phyloP scores from a whole-genome alignment of 2,113 vertebrate genomes.

The Stegastes partitus region DNA sequence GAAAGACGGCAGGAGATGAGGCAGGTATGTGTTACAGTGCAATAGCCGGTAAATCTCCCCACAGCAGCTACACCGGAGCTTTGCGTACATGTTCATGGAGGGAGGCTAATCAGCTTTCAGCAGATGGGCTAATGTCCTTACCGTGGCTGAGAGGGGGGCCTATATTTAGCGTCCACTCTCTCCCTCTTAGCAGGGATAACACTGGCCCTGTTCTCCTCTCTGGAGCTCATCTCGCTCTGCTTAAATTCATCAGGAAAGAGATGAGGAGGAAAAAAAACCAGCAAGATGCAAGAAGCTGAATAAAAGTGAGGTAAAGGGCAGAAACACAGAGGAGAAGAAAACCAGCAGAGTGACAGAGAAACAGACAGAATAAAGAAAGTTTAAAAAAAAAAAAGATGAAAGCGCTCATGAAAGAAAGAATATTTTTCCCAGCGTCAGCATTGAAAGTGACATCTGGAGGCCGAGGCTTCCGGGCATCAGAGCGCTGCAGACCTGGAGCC shows the following conservation, averaged over 20 bases:
- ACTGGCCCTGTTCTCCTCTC: constrained; percentile 52
- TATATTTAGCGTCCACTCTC: constrained; percentile 81
- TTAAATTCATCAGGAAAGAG: constrained; percentile 32
- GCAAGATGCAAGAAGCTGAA: neutral
- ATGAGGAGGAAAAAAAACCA: neutral
- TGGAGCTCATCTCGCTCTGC: constrained; percentile 43
- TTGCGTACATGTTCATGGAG: constrained; percentile 65
- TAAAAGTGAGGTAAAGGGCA: neutral
- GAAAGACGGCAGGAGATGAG: constrained; percentile 32
- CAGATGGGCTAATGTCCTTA: constrained; percentile 81
- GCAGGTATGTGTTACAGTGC: constrained; percentile 69
- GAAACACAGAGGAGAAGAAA: neutral
- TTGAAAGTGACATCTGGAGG: constrained; percentile 75
- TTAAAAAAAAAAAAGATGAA: neutral
- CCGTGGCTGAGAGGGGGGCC: constrained; percentile 67
- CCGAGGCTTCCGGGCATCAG: constrained; percentile 53
- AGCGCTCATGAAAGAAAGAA: constrained; percentile 14
- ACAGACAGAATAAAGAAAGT: constrained; percentile 4
- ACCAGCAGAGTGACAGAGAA: neutral
- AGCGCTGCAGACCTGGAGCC: constrained; percentile 61
- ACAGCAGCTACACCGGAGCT: constrained; percentile 60
- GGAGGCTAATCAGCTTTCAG: constrained; percentile 80
- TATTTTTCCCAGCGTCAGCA: constrained; percentile 47
- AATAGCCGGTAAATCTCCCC: constrained; percentile 66
- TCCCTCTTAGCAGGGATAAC: constrained; percentile 77